Percentiles rank a stretch among this genome's conserved stretches.
Evolutionary conservation across 1,140 invertebrate genomes (phyloP).

Genomic region (Neotoxoptera formosana): DNA sequence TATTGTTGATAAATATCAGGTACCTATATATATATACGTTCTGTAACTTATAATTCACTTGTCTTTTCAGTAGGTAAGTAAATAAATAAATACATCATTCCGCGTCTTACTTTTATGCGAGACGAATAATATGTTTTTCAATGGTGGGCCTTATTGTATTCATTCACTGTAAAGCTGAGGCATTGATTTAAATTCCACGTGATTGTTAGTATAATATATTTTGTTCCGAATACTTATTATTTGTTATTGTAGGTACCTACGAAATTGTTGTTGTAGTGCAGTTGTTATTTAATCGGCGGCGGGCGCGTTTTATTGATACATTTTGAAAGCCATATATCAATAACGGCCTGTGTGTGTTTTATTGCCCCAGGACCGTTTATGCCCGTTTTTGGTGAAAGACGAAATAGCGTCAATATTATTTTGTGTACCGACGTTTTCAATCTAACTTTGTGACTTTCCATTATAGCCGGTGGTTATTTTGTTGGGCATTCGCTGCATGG

Average conservation of each 20-base stretch:
- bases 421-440: background rate
- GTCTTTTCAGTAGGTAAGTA: background rate
- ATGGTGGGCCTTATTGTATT: background rate
- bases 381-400: background rate
- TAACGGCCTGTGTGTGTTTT: background rate
- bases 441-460: background rate
- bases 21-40: background rate
- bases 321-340: background rate
- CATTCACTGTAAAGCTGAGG: background rate
- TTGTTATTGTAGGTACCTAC: background rate
- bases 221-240: background rate
- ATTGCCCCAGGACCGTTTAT: background rate
- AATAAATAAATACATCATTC: background rate
- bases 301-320: background rate
- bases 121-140: background rate
- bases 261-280: background rate
- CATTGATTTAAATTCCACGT: background rate
- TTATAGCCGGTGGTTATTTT: background rate
- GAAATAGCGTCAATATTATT: slow-evolving; percentile 1
- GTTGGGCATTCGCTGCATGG: background rate
- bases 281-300: background rate
- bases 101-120: background rate
- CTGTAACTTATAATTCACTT: background rate
- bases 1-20: background rate
- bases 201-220: background rate